phyloP scores from a whole-genome alignment of 2,797 vertebrate genomes.

The Semotilus atromaculatus region DNA sequence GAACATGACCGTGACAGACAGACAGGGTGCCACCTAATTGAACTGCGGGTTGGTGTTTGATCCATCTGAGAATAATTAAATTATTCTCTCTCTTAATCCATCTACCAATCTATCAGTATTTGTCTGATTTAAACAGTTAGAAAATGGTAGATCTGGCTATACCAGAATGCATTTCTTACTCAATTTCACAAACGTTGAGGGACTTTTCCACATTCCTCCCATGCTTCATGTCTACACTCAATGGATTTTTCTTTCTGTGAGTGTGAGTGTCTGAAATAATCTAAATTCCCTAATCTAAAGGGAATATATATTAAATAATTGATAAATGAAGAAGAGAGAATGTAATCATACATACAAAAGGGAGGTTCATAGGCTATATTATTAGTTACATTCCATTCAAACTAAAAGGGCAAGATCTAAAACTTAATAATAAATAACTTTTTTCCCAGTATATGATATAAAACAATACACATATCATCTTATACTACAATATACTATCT shows the following conservation, averaged over 20 bases:
- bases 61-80: conserved; percentile 65
- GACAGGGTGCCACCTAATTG: conserved; percentile 35
- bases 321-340: background rate
- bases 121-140: background rate
- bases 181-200: conserved; percentile 59
- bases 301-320: background rate
- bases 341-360: background rate
- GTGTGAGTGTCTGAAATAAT: background rate
- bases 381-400: background rate
- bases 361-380: background rate
- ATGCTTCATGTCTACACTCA: conserved; percentile 43
- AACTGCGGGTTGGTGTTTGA: conserved; percentile 41
- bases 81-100: background rate
- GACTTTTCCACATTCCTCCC: conserved; percentile 57
- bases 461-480: conserved; percentile 31
- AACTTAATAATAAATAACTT: conserved; percentile 10
- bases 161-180: conserved; percentile 51
- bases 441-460: conserved; percentile 4
- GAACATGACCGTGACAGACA: conserved; percentile 18
- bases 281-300: background rate
- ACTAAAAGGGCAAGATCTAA: background rate
- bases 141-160: conserved; percentile 9
- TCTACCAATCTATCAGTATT: background rate
- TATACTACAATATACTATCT: conserved; percentile 2
- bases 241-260: conserved; percentile 3